Conservation (phyloP, 2,888 invertebrate genomes). For the Nezara viridula region DNA sequence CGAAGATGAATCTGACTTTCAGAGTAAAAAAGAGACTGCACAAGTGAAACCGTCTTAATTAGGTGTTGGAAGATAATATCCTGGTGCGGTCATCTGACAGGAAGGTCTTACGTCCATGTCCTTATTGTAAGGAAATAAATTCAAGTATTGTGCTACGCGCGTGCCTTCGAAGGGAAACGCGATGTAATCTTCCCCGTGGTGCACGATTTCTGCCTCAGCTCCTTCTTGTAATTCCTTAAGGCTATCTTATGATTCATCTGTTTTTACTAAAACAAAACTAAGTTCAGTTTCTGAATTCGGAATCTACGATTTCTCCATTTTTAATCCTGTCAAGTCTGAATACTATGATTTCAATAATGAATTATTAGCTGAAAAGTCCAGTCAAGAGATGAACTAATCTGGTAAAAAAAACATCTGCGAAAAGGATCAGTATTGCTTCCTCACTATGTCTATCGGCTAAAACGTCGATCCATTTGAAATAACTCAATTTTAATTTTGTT, state of each 20-base stretch:
- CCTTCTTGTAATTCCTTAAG: neutral
- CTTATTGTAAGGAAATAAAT: neutral
- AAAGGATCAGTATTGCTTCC: too few species aligned
- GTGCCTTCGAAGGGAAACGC: neutral
- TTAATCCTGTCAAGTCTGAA: neutral
- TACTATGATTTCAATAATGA: neutral
- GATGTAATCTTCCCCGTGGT: neutral
- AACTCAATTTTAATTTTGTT: too few species aligned
- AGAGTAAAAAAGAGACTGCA: neutral
- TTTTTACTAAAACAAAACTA: neutral
- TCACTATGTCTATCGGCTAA: too few species aligned
- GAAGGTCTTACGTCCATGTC: neutral
- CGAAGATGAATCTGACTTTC: neutral
- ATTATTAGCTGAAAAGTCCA: neutral
- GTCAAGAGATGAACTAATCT: neutral
- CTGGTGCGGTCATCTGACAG: neutral
- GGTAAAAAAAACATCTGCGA: neutral
- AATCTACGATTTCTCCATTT: too few species aligned
- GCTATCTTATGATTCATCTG: neutral
- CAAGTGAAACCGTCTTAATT: neutral
- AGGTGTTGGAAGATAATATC: neutral
- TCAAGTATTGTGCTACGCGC: neutral
- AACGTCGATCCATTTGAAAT: too few species aligned
- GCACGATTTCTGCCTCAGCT: slow-evolving; percentile 1
- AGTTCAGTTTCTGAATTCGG: neutral